Conservation (phyloP, 1,140 invertebrate species). For the Euura saliciscinereae region DNA sequence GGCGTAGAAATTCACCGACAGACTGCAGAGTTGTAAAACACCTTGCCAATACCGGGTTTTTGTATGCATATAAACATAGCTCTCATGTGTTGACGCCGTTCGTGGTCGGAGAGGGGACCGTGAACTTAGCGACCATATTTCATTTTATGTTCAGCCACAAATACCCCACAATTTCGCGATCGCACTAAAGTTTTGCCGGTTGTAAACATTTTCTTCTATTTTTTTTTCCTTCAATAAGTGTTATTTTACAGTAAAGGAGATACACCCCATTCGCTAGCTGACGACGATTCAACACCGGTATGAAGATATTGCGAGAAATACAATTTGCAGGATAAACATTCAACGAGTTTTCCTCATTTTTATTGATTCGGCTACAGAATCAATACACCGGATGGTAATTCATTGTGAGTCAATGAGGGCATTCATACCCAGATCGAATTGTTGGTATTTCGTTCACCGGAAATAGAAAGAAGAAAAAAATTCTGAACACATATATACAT, state of each 20-base stretch:
- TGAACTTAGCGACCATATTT: neutral
- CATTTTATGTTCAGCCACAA: neutral
- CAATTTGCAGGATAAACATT: too few relatives aligned
- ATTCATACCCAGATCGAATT: too few relatives aligned
- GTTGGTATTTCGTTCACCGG: neutral
- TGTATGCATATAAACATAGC: neutral
- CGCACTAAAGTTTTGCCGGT: neutral
- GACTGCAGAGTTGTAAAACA: constrained; percentile 1
- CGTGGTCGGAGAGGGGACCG: neutral
- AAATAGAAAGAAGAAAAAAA: neutral
- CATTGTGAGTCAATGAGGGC: too few relatives aligned
- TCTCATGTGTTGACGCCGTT: neutral
- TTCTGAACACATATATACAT: neutral
- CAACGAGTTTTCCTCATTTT: too few relatives aligned
- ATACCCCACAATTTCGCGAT: neutral
- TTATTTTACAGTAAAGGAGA: neutral
- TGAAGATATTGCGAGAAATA: too few relatives aligned
- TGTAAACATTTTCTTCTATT: neutral
- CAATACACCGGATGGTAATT: too few relatives aligned
- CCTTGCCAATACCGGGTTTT: neutral
- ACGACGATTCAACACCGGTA: neutral
- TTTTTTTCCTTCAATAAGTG: neutral
- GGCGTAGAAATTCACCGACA: neutral
- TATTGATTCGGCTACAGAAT: too few relatives aligned
- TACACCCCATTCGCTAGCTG: neutral